Evolutionary conservation across 2,797 vertebrate species (phyloP), one percentile per base, ranked within the genome.

Genomic region (Hydrolagus colliei): DNA sequence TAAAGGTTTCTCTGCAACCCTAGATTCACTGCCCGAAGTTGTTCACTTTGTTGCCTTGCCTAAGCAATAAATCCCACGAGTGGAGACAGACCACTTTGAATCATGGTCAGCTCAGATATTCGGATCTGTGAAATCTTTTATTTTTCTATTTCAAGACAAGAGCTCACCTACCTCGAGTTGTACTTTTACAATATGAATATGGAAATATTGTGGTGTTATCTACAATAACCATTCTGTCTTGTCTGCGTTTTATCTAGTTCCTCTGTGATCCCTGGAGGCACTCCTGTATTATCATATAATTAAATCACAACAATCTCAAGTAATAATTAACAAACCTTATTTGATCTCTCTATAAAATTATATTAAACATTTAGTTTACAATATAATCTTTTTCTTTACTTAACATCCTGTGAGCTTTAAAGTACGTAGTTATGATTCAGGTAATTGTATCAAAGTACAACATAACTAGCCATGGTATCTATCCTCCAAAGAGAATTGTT

Each of bases 211-310:
- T 63, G 63, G 14, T 7, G 22, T 22, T 13, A n/a, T 11, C 62
- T 78, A 5, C 2, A 32, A 27, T 13, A 16, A 75, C 73, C 14
- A 52, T 6, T 52, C 41, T 52, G 41, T 52, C 6, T 52, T 52
- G 6, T 52, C 41, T 52, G 41, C 8, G 11, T 20, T 63, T 62
- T n/a, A 0, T 20, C 4, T 41, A 72, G 68, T 86, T 87, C 87
- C 85, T 86, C 72, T 87, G 87, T 73, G 87, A 61, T 59, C 86
- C 87, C 87, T 86, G 78, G 16, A 76, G 88, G 88, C 87, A 74
- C 86, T 74, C 71, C 35, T 27, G 82, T 75, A 73, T 82, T 86
- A 86, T 82, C 72, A 9, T 74, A 52, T 84, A 86, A 87, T 88
- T 88, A 89, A 87, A 86, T 78, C 76, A 10, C 59, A 62, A 61